These are phyloP conservation scores for Thelaira solivaga DNA, from an alignment of 2,888 invertebrate genomes.

Conservation along the genomic window DNA sequence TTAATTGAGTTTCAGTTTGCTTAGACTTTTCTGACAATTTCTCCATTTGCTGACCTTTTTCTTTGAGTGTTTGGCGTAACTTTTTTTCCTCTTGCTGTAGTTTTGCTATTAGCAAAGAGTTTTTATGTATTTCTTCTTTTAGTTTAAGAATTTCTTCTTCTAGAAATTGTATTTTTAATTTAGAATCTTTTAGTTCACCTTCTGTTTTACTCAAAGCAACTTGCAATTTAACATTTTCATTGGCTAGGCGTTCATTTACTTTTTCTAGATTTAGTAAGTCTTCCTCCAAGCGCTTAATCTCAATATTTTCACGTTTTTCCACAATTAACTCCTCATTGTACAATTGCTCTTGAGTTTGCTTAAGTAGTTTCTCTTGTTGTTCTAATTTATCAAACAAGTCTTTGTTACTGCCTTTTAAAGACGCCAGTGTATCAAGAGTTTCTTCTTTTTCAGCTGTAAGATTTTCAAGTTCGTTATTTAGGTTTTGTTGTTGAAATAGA, in stretches of 20 bases:
- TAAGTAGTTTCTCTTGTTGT: constrained; percentile 40
- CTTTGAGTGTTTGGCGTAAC: constrained; percentile 8
- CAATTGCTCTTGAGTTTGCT: constrained; percentile 61
- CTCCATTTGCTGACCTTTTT: constrained; percentile 14
- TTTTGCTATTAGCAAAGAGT: constrained; percentile 32
- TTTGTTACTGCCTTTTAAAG: constrained; percentile 38
- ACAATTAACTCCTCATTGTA: constrained; percentile 48
- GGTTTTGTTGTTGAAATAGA: constrained; percentile 8
- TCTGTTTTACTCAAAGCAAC: constrained; percentile 37
- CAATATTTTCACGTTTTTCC: constrained; percentile 57
- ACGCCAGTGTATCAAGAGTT: background rate
- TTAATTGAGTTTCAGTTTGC: constrained; percentile 30
- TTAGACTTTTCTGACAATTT: constrained; percentile 30
- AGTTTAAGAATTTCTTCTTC: constrained; percentile 42
- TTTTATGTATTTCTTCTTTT: constrained; percentile 27
- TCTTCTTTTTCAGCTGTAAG: constrained; percentile 42
- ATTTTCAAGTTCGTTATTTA: constrained; percentile 49
- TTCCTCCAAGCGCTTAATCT: constrained; percentile 62
- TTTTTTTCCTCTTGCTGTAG: constrained; percentile 42
- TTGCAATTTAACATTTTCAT: constrained; percentile 62
- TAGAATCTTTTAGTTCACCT: constrained; percentile 32
- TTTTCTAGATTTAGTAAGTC: constrained; percentile 63
- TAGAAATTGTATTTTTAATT: constrained; percentile 8
- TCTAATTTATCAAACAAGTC: constrained; percentile 49
- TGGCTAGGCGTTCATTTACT: constrained; percentile 62